Evolutionary conservation across 2,797 vertebrate genomes (phyloP).

Genomic region (Potorous gilbertii): DNA sequence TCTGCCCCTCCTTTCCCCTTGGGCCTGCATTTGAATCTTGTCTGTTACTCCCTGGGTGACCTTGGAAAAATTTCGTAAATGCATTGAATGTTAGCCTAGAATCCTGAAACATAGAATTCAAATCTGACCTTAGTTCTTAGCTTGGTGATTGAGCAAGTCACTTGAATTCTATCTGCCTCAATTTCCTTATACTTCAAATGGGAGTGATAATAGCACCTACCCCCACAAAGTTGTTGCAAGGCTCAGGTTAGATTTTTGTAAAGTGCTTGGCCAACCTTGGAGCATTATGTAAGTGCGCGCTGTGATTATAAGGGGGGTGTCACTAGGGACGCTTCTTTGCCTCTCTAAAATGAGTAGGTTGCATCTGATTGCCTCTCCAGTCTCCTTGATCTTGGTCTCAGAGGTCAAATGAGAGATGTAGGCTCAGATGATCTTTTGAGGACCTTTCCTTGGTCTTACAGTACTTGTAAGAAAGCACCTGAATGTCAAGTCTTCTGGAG

Average conservation of each 20-base stretch:
- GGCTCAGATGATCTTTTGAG: not conserved
- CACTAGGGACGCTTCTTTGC: not conserved
- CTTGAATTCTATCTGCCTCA: not conserved
- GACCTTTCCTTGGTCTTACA: not conserved
- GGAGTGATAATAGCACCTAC: not conserved
- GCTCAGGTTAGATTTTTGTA: not conserved
- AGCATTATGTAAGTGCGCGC: not conserved
- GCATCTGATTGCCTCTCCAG: not conserved
- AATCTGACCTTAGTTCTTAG: not conserved
- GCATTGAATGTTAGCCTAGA: not conserved
- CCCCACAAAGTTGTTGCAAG: not conserved
- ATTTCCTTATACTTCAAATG: not conserved
- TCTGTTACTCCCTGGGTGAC: not conserved
- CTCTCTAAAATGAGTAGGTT: not conserved
- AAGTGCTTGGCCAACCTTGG: not conserved
- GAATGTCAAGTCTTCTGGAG: not conserved
- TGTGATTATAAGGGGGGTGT: not conserved
- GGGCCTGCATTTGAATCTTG: not conserved
- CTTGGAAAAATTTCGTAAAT: not conserved
- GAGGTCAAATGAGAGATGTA: not conserved
- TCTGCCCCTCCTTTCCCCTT: accelerated
- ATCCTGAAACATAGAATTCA: not conserved
- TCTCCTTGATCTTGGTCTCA: not conserved
- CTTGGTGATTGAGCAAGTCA: not conserved
- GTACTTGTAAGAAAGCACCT: not conserved